Evolutionary conservation across 2,888 invertebrate genomes (phyloP), one percentile per base, ranked within the genome.

Genomic region (Pemphredon lugubris): DNA sequence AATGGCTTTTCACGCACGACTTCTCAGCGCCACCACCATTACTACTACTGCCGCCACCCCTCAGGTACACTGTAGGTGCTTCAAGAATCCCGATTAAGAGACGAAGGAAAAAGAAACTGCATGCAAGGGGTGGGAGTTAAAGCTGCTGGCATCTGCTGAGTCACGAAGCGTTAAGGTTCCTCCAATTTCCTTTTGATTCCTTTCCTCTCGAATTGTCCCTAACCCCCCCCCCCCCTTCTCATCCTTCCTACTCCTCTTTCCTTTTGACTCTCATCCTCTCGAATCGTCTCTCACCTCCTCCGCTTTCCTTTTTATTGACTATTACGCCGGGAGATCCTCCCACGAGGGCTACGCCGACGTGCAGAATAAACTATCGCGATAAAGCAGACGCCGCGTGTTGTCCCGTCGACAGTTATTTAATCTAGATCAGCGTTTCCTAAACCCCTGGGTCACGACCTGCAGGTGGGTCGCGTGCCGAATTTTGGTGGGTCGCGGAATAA

Each of bases 341-440:
- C 30, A 18, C 54, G 54, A 40, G 32, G 18, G 18, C 18, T 11
- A 16, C 32, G 32, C 7, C 3, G 4, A 1, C 14, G 20, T 14
- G 16, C 30, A 16, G 42, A 61, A 55, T 23, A 26, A 63, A 40
- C 23, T 21, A 51, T 57, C 23, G 9, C 18, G 20, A 51, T 40
- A 47, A 40, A 53, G 5, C n/a, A 42, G 61, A 47, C 39, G 7
- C 7, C n/a, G 23, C 16, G 13, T 11, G 13, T 32, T 48, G 30
- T 13, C 20, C 21, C 21, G 11, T 37, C 16, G 18, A n/a, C 21
- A 16, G 14, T 4, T 47, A 55, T 47, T 58, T 47, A 26, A 26
- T 34, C 13, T 26, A n/a, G 16, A 16, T 48, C 13, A 48, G 21
- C 32, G 47, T n/a, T n/a, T n/a, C n/a, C n/a, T n/a, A n/a, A n/a